A percentile compares a stretch with the other conserved stretches of the same genome.
Evolutionary conservation across 2,797 vertebrate species (phyloP).

Genomic region (Semaprochilodus insignis): DNA sequence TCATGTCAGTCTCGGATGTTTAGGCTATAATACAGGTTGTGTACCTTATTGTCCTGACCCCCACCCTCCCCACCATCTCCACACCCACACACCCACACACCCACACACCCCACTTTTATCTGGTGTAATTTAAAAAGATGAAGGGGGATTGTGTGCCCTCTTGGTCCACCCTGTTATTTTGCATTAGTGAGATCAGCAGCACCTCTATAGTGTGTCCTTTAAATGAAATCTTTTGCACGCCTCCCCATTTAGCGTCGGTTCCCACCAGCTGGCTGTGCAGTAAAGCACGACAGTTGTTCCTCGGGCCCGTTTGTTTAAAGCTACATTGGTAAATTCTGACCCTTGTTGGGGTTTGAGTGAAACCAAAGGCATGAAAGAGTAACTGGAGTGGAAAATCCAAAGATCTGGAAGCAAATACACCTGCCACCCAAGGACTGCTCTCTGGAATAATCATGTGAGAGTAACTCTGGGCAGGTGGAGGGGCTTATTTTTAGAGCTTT

Average conservation of each 20-base stretch:
- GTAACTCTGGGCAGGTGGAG: constrained; percentile 18
- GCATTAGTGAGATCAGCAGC: no score
- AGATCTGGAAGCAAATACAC: constrained; percentile 6
- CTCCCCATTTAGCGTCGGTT: neutral
- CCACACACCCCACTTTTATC: no score
- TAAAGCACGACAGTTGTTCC: neutral
- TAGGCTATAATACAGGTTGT: no score
- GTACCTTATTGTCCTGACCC: no score
- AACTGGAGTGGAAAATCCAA: constrained; percentile 8
- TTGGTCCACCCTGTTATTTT: no score
- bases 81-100: no score
- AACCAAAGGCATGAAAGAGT: neutral
- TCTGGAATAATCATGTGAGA: constrained; percentile 24
- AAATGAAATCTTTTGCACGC: neutral
- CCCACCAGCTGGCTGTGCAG: neutral
- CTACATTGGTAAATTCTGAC: neutral
- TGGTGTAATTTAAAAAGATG: no score
- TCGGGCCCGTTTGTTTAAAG: neutral
- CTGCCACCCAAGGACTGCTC: constrained; percentile 2
- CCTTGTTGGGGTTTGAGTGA: neutral
- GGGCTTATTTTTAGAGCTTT: constrained; percentile 32
- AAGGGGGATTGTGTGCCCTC: no score
- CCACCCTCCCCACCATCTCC: no score
- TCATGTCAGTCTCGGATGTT: no score
- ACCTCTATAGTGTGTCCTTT: no score